These are phyloP conservation scores for Diadophis punctatus DNA, from an alignment of 2,113 vertebrate species.

Conservation along the genomic window DNA sequence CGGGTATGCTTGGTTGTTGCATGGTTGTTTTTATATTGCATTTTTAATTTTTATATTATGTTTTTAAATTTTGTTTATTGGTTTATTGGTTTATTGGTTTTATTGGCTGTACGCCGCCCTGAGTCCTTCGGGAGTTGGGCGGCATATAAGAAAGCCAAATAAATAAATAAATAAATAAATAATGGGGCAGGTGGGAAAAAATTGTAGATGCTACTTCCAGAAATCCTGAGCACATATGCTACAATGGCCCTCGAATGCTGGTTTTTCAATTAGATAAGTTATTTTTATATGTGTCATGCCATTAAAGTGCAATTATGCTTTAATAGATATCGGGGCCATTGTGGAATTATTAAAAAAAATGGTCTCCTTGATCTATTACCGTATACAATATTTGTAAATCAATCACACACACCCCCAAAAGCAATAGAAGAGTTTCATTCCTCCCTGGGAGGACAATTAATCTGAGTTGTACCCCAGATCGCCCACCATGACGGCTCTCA, in stretches of 20 bases:
- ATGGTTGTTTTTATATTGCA: too few species aligned
- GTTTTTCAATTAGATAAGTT: slow-evolving; percentile 22
- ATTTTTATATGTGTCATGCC: slow-evolving; percentile 22
- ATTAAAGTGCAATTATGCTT: slow-evolving; percentile 29
- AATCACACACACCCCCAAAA: not conserved
- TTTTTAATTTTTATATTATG: too few species aligned
- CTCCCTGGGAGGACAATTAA: slow-evolving; percentile 10
- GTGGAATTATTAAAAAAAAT: slow-evolving; percentile 14
- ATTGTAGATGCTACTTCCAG: not conserved
- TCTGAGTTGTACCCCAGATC: not conserved
- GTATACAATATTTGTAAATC: slow-evolving; percentile 21
- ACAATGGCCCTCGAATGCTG: slow-evolving; percentile 5
- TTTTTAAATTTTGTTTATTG: too few species aligned
- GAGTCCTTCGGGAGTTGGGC: too few species aligned
- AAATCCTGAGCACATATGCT: not conserved
- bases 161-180: too few species aligned
- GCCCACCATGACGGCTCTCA: not conserved
- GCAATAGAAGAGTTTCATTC: not conserved
- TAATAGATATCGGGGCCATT: slow-evolving; percentile 27
- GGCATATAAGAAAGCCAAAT: too few species aligned
- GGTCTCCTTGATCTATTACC: slow-evolving; percentile 24
- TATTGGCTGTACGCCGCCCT: too few species aligned
- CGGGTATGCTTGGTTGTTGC: too few species aligned
- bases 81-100: too few species aligned
- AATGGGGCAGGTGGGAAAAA: slow-evolving; percentile 20